Conservation (phyloP, 2,797 vertebrate genomes). For the Poeciliopsis turneri region DNA sequence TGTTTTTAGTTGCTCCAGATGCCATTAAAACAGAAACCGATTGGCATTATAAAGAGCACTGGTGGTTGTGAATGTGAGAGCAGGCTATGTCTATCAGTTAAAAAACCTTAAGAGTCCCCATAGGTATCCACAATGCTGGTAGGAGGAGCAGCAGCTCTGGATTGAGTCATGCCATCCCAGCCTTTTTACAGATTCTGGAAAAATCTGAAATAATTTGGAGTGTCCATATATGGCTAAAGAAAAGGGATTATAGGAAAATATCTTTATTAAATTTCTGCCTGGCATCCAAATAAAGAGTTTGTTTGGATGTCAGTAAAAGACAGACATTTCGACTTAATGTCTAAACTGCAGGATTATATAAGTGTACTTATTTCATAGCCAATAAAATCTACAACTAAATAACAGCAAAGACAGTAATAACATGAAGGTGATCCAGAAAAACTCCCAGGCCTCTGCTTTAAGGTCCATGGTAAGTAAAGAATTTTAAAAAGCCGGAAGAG, state of each 20-base stretch:
- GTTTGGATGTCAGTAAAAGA: neutral
- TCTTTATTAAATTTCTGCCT: neutral
- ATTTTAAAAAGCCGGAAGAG: constrained; percentile 87
- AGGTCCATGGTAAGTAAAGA: constrained; percentile 43
- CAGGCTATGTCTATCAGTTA: constrained; percentile 59
- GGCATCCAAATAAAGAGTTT: neutral
- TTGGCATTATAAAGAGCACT: constrained; percentile 67
- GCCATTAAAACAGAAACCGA: constrained; percentile 65
- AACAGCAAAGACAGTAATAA: constrained; percentile 68
- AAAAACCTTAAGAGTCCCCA: constrained; percentile 54
- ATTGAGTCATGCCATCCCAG: constrained; percentile 63
- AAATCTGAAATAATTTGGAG: neutral
- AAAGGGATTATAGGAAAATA: neutral
- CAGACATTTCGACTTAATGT: neutral
- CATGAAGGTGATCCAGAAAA: constrained; percentile 2
- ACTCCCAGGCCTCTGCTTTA: neutral
- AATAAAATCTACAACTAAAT: constrained; percentile 41
- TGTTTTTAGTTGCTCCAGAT: constrained; percentile 43
- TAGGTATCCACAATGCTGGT: constrained; percentile 51
- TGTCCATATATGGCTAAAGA: neutral
- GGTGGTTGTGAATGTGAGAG: constrained; percentile 52
- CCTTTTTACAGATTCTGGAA: constrained; percentile 42
- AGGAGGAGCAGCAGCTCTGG: constrained; percentile 47
- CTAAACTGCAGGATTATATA: neutral
- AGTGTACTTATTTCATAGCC: constrained; percentile 39